Conservation (phyloP, 2,113 vertebrate species). For the Amazona vittata region DNA sequence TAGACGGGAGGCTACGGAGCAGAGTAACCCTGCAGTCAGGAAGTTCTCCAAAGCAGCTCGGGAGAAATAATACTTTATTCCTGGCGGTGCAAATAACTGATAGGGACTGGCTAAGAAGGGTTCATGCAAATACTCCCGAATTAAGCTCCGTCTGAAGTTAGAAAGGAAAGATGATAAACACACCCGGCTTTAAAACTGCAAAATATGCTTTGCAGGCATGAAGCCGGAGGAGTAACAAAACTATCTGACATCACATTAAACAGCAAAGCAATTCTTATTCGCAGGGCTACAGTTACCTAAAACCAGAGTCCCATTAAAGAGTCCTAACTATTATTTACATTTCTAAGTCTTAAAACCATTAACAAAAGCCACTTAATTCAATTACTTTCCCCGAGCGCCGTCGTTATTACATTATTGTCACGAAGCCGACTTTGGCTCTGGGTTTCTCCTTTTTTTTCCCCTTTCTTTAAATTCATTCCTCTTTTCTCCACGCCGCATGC, state of each 20-base stretch:
- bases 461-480: constrained; percentile 47
- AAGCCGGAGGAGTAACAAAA: constrained; percentile 67
- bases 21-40: constrained; percentile 8
- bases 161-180: constrained; percentile 75
- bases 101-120: constrained; percentile 68
- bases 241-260: constrained; percentile 67
- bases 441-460: constrained; percentile 22
- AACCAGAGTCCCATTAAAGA: constrained; percentile 72
- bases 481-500: constrained; percentile 21
- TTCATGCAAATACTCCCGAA: constrained; percentile 74
- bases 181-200: constrained; percentile 66
- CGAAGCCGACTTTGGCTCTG: background rate
- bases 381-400: constrained; percentile 69
- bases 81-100: constrained; percentile 61
- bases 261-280: constrained; percentile 62
- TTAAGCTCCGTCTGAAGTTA: constrained; percentile 75
- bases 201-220: constrained; percentile 76
- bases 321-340: constrained; percentile 83
- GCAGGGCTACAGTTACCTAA: constrained; percentile 67
- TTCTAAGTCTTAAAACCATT: constrained; percentile 83
- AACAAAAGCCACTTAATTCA: constrained; percentile 86
- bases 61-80: constrained; percentile 67
- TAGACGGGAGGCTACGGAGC: background rate
- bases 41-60: constrained; percentile 70
- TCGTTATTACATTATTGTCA: constrained; percentile 54